A percentile compares a stretch with the other conserved stretches of the same genome.
Evolutionary conservation across 2,888 invertebrate species (phyloP).

Genomic region (Druceiella hillmani): DNA sequence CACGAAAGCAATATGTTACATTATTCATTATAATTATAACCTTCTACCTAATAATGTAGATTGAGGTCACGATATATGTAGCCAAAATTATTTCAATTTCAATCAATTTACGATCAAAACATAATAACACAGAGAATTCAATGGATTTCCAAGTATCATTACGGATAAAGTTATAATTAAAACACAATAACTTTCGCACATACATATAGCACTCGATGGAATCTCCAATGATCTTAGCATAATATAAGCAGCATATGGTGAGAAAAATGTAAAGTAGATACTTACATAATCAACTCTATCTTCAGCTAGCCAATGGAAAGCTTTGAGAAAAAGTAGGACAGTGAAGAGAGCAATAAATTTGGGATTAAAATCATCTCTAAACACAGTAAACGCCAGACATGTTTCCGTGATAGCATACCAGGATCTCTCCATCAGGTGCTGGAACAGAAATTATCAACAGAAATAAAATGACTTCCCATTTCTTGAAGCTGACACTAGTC

Average conservation of each 20-base stretch:
- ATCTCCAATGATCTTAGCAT: not conserved
- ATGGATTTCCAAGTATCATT: too few relatives aligned
- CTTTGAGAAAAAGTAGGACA: conserved; percentile 91
- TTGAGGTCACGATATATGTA: too few relatives aligned
- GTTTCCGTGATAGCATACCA: conserved; percentile 99
- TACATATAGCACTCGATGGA: conserved; percentile 2
- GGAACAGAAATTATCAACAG: conserved; percentile 45
- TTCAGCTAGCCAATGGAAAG: conserved; percentile 99
- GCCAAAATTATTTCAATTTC: too few relatives aligned
- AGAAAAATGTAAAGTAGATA: conserved; percentile 26
- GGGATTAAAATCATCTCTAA: conserved; percentile 97
- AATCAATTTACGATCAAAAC: too few relatives aligned
- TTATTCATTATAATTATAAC: too few relatives aligned
- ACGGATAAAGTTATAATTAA: too few relatives aligned
- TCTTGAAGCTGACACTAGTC: too few relatives aligned
- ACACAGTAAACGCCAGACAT: conserved; percentile 97
- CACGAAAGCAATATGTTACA: too few relatives aligned
- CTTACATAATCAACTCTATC: conserved; percentile 98
- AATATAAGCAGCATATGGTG: conserved; percentile 6
- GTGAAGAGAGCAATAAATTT: conserved; percentile 98
- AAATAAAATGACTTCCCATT: too few relatives aligned
- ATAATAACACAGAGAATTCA: too few relatives aligned
- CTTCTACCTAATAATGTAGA: too few relatives aligned
- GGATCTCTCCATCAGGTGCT: conserved; percentile 95
- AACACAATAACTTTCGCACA: too few relatives aligned